These are phyloP conservation scores for Pseudomyrmex cubaensis DNA, from an alignment of 1,140 invertebrate species.

Conservation along the genomic window DNA sequence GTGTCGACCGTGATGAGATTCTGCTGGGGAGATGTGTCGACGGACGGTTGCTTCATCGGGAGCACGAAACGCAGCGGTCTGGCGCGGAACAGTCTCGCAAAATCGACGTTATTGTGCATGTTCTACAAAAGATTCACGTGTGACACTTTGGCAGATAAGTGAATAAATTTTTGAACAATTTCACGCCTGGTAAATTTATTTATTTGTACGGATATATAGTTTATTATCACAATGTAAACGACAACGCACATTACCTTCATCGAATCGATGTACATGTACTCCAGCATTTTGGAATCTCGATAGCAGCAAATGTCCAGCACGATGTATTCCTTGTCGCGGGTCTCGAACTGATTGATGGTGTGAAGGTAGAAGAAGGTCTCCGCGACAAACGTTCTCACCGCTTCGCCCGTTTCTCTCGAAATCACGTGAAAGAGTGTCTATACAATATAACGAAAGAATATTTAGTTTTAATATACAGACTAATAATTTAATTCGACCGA, in stretches of 20 bases:
- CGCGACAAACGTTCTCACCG: constrained; percentile 87
- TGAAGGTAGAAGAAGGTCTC: constrained; percentile 95
- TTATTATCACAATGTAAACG: too few relatives aligned
- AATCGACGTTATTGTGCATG: constrained; percentile 92
- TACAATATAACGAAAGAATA: constrained; percentile 71
- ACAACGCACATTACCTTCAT: constrained; percentile 87
- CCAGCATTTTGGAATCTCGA: constrained; percentile 91
- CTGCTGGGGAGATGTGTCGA: constrained; percentile 66
- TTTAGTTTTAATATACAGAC: neutral
- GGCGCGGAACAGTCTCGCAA: constrained; percentile 91
- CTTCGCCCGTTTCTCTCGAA: constrained; percentile 87
- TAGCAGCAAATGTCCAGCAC: constrained; percentile 94
- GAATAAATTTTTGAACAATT: too few relatives aligned
- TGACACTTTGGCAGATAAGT: neutral
- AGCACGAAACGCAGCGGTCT: constrained; percentile 91
- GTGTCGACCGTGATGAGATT: constrained; percentile 85
- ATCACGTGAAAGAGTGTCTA: constrained; percentile 92
- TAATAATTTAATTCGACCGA: neutral
- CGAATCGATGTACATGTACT: constrained; percentile 94
- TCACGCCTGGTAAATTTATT: neutral
- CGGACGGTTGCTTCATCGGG: constrained; percentile 83
- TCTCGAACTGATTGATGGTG: constrained; percentile 95
- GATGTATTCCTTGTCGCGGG: constrained; percentile 88
- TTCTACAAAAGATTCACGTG: constrained; percentile 84
- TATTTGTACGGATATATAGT: too few relatives aligned